These are phyloP conservation scores for Anseranas semipalmata DNA, from an alignment of 2,113 vertebrate genomes.

Conservation along the genomic window DNA sequence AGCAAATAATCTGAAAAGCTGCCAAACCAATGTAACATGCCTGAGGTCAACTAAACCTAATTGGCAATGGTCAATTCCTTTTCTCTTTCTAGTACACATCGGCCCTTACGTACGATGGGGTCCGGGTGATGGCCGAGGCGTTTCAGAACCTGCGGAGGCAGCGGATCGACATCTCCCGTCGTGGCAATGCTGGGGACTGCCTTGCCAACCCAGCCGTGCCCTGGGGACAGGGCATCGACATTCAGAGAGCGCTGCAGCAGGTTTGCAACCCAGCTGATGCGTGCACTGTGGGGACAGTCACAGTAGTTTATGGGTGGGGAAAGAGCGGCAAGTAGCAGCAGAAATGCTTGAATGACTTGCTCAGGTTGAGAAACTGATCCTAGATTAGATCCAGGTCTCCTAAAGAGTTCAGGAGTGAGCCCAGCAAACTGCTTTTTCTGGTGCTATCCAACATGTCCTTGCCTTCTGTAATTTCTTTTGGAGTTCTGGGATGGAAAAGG, in stretches of 20 bases:
- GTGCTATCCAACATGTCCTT: neutral
- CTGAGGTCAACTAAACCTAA: neutral
- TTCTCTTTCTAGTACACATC: constrained; percentile 88
- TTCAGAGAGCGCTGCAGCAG: constrained; percentile 97
- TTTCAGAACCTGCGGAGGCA: constrained; percentile 95
- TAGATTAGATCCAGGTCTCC: neutral
- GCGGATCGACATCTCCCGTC: constrained; percentile 95
- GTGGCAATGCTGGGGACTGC: constrained; percentile 96
- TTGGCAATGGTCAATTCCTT: neutral
- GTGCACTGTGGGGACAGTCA: rapidly evolving
- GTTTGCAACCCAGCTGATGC: constrained; percentile 21
- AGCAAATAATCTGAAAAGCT: neutral
- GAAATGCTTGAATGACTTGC: rapidly evolving
- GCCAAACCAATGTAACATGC: rapidly evolving
- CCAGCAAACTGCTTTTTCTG: neutral
- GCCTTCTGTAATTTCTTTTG: neutral
- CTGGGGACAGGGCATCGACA: constrained; percentile 98
- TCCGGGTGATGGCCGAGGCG: constrained; percentile 95
- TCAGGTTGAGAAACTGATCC: neutral
- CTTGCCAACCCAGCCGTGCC: constrained; percentile 96
- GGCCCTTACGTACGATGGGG: constrained; percentile 94
- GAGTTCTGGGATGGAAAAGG: neutral
- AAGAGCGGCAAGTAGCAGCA: neutral
- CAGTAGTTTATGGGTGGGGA: rapidly evolving
- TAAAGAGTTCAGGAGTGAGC: neutral